Evolutionary conservation across 2,113 vertebrate species (phyloP).

Genomic region (Cyanoderma ruficeps): DNA sequence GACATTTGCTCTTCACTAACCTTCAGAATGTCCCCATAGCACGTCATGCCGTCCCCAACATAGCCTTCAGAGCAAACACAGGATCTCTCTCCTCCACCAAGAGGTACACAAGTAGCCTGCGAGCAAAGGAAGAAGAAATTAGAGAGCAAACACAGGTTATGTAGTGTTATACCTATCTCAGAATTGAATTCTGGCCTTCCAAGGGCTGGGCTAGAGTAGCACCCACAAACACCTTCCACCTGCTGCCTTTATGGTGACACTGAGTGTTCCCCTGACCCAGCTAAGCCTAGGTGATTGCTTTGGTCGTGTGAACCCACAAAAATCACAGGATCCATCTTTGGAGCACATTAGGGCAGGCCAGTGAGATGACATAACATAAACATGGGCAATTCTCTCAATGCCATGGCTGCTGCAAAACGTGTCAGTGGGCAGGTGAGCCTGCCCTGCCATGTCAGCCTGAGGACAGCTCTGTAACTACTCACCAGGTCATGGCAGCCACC

Average conservation of each 20-base stretch:
- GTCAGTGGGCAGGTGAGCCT: neutral
- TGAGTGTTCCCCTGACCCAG: neutral
- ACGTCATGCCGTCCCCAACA: slow-evolving; percentile 81
- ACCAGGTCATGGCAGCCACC: slow-evolving; percentile 91
- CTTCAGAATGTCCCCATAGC: slow-evolving; percentile 82
- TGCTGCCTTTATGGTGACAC: neutral
- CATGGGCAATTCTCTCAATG: neutral
- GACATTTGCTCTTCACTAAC: slow-evolving; percentile 54
- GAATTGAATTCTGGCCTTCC: neutral
- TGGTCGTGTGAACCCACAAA: neutral
- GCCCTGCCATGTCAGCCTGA: neutral
- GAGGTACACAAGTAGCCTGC: slow-evolving; percentile 83
- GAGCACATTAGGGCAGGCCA: neutral
- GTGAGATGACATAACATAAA: neutral
- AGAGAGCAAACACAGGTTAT: neutral
- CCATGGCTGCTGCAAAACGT: neutral
- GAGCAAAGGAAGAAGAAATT: neutral
- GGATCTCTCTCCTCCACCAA: slow-evolving; percentile 67
- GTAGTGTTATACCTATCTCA: neutral
- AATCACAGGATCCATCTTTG: neutral
- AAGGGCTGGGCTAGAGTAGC: neutral
- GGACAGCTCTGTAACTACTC: slow-evolving; percentile 20
- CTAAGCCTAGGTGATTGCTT: neutral
- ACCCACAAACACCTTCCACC: neutral
- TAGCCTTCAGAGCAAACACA: slow-evolving; percentile 82